phyloP scores from a whole-genome alignment of 2,888 invertebrate species.

The Drosophila anceps region DNA sequence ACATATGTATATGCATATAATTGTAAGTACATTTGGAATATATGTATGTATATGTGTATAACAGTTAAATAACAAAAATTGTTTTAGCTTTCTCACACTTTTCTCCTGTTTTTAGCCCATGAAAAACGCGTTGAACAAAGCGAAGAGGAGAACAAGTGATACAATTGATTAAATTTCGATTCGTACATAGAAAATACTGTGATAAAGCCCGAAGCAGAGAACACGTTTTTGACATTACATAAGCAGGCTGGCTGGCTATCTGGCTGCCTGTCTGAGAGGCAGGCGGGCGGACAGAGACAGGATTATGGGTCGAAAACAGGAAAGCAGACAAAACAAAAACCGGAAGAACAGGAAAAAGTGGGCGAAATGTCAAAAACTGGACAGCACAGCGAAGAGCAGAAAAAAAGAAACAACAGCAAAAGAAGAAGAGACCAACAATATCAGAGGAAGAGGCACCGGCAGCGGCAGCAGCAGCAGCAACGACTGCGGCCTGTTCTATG shows the following conservation, averaged over 20 bases:
- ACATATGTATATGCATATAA: too few species aligned
- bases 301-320: conserved; percentile 80
- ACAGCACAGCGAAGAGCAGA: conserved; percentile 44
- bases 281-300: conserved; percentile 53
- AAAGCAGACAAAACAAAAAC: conserved; percentile 79
- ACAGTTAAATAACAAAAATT: background rate
- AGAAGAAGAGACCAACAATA: conserved; percentile 14
- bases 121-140: background rate
- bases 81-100: background rate
- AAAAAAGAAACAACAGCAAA: background rate
- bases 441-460: conserved; percentile 4
- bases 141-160: conserved; percentile 20
- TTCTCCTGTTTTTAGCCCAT: background rate
- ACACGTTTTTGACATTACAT: conserved; percentile 78
- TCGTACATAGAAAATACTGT: conserved; percentile 69
- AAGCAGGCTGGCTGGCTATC: conserved; percentile 41
- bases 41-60: background rate
- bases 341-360: conserved; percentile 83
- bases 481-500: conserved; percentile 62
- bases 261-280: background rate
- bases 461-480: conserved; percentile 5
- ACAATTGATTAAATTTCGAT: conserved; percentile 55
- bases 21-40: background rate
- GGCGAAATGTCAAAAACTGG: conserved; percentile 81
- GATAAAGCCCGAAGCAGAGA: conserved; percentile 68